Evolutionary conservation across 2,888 invertebrate species (phyloP).

Genomic region (Oeneis ivallda): DNA sequence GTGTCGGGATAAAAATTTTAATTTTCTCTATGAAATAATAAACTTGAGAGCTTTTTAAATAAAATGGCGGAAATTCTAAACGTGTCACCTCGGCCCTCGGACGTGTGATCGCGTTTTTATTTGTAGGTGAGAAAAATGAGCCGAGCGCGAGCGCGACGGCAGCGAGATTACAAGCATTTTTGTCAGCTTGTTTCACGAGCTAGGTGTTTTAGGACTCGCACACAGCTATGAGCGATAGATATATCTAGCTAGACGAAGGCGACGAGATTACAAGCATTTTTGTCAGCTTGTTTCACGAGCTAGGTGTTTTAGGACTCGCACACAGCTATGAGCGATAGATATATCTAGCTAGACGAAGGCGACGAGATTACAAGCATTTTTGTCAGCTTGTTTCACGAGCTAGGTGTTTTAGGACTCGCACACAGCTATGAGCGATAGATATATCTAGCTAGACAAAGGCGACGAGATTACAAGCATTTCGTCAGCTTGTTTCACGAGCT

Average conservation of each 20-base stretch:
- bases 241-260: not conserved
- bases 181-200: slow-evolving; percentile 38
- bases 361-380: too few relatives aligned
- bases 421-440: too few relatives aligned
- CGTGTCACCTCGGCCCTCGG: slow-evolving; percentile 33
- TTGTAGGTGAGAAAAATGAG: slow-evolving; percentile 38
- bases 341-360: too few relatives aligned
- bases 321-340: too few relatives aligned
- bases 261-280: too few relatives aligned
- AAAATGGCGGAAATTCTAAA: not conserved
- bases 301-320: too few relatives aligned
- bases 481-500: too few relatives aligned
- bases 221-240: not conserved
- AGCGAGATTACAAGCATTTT: slow-evolving; percentile 39
- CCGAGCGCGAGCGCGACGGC: slow-evolving; percentile 24
- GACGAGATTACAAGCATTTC: too few relatives aligned
- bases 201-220: slow-evolving; percentile 1
- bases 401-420: too few relatives aligned
- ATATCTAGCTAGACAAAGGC: too few relatives aligned
- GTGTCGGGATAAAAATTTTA: not conserved
- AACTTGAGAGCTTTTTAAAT: slow-evolving; percentile 7
- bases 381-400: too few relatives aligned
- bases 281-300: too few relatives aligned
- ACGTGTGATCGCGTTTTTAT: slow-evolving; percentile 41
- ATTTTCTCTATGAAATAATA: slow-evolving; percentile 13